Evolutionary conservation across 2,888 invertebrate genomes (phyloP).

Genomic region (Cosmia pyralina): DNA sequence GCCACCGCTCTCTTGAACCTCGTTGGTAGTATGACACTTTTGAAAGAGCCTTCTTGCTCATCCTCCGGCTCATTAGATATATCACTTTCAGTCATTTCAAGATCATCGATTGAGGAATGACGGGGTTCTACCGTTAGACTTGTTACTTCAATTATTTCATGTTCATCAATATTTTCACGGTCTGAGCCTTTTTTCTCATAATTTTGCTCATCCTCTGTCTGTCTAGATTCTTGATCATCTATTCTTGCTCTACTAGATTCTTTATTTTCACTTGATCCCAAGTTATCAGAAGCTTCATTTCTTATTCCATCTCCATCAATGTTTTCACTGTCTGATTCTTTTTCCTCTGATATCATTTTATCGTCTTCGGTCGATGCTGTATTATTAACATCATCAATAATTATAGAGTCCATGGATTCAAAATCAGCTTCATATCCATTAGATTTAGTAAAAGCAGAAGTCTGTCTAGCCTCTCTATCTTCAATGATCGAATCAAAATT

Average conservation of each 20-base stretch:
- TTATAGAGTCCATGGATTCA: constrained; percentile 30
- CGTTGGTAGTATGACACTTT: constrained; percentile 40
- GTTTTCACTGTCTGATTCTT: background rate
- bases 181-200: too few relatives aligned
- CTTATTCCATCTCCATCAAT: background rate
- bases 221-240: too few relatives aligned
- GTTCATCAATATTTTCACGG: background rate
- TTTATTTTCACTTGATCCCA: background rate
- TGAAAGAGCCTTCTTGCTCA: constrained; percentile 25
- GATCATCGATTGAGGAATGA: background rate
- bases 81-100: background rate
- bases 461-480: background rate
- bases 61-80: background rate
- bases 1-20: background rate
- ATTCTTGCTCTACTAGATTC: background rate
- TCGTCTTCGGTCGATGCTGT: constrained; percentile 9
- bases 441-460: constrained; percentile 15
- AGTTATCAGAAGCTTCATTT: background rate
- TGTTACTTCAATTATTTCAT: background rate
- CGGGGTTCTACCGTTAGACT: background rate
- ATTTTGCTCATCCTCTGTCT: too few relatives aligned
- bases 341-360: background rate
- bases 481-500: background rate
- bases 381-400: constrained; percentile 27
- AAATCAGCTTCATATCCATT: constrained; percentile 46